A percentile compares a stretch with the other conserved stretches of the same genome.
Conservation (phyloP, 1,140 invertebrate species). For the Drosophila miranda region DNA sequence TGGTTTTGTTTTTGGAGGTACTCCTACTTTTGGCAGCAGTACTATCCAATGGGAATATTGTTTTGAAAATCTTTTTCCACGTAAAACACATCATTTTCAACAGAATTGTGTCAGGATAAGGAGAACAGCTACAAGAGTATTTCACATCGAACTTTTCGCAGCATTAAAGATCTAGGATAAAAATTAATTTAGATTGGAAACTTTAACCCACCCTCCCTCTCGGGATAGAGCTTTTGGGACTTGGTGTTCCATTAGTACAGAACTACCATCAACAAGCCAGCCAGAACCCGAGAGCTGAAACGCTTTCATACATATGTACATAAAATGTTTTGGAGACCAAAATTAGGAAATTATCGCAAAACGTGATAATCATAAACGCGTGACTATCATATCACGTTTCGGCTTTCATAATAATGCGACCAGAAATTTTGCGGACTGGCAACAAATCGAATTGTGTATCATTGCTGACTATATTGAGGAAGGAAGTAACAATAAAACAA, state of each 20-base stretch:
- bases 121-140: too few relatives aligned
- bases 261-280: background rate
- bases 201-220: too few relatives aligned
- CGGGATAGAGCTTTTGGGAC: too few relatives aligned
- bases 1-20: too few relatives aligned
- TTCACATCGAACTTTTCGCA: too few relatives aligned
- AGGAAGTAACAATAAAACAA: slow-evolving; percentile 12
- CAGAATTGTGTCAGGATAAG: background rate
- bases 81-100: background rate
- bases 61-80: background rate
- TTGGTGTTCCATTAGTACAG: background rate
- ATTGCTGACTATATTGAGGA: background rate
- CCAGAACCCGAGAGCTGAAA: background rate
- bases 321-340: background rate
- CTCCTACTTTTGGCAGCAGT: background rate
- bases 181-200: too few relatives aligned
- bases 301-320: background rate
- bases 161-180: background rate
- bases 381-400: slow-evolving; percentile 59
- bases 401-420: slow-evolving; percentile 13
- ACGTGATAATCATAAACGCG: slow-evolving; percentile 47
- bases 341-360: slow-evolving; percentile 38
- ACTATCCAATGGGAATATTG: slow-evolving; percentile 19
- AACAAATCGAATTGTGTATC: slow-evolving; percentile 34
- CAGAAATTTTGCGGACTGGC: slow-evolving; percentile 16